Base-by-base conservation (phyloP, 2,888 invertebrate species). In the Lepidonotus clava region DNA sequence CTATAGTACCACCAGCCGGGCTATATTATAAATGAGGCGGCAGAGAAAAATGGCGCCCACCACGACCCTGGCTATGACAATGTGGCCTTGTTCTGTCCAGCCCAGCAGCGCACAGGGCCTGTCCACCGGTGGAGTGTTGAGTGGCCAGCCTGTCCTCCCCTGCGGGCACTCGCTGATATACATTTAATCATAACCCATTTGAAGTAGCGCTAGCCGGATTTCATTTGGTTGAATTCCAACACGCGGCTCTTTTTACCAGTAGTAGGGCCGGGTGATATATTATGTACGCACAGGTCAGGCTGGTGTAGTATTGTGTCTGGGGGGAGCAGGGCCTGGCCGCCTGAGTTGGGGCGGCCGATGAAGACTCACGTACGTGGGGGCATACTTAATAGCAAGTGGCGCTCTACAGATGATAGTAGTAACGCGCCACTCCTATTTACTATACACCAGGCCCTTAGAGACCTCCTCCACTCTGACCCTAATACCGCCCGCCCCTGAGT, bases 121-220 rank as follows among this genome's bases (percentile, higher is more conserved):
- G 18, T 4, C 21, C 21, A 24, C 21, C 53, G 53, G 53, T n/a
- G n/a, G 53, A 24, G 53, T n/a, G 53, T 18, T 4, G 53, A 53
- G 53, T 53, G 53, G 53, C 24, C 61, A 32, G 28, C 5, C 1
- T 34, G 76, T n/a, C 36, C 76, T n/a, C 46, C 80, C 80, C 46
- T 18, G n/a, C 18, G 80, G 80, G 6, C 6, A 46, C 18, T 6
- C 32, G 46, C 32, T 80, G 51, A 80, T 80, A 41, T 46, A 80
- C 51, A 80, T 80, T 80, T 46, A 80, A 80, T 80, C 46, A 80
- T 80, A 80, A 80, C 46, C 80, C 46, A 80, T 46, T 28, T 46
- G 80, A 80, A 80, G 76, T 76, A 61, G 76, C 76, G 76, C 76
- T 76, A 38, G 76, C 76, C 40, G 76, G 76, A 76, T 76, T 76